Evolutionary conservation across 2,888 invertebrate species (phyloP), one percentile per base, ranked within the genome.

Genomic region (Agrypnus murinus): DNA sequence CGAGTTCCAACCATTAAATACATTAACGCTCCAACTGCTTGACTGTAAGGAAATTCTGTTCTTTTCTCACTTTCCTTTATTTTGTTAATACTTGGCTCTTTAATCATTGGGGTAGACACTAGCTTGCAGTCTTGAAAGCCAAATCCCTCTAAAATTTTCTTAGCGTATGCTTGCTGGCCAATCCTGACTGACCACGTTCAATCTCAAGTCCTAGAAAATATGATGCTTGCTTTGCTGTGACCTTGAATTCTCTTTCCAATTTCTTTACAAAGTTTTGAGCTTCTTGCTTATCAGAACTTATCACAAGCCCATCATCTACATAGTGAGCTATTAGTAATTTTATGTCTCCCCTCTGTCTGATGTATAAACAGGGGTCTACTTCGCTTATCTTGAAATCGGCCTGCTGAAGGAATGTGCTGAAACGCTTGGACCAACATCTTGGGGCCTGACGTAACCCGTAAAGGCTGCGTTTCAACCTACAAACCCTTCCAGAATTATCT

Each of bases 401-500:
- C 66, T 45, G 14, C n/a, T 76, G 25, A 74, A 81, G 59, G 50
- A 79, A 77, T 4, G 71, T 50, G 8, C 69, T 74, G 60, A 82
- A 79, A n/a, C 73, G 71, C 32, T 73, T 58, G 67, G 82, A 79
- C 81, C 83, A 84, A 17, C 74, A 75, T 58, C 82, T 62, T 7
- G 81, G 77, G 1, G 81, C 74, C 64, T 83, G 82, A 64, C 82
- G 82, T 1, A 83, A 71, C 1, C 83, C 83, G 17, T 50, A 50
- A 3, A 50, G 10, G 1, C 15, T 14, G n/a, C 8, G 12, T 2
- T 58, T 17, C 4, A 48, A 4, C 19, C 40, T 19, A 25, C 63
- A 48, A 2, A 46, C 62, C 17, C n/a, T n/a, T n/a, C n/a, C n/a
- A 15, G 19, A 19, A 34, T 19, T 32, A 8, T 67, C 25, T 10